Evolutionary conservation across 2,797 vertebrate species (phyloP).

Genomic region (Alca torda): DNA sequence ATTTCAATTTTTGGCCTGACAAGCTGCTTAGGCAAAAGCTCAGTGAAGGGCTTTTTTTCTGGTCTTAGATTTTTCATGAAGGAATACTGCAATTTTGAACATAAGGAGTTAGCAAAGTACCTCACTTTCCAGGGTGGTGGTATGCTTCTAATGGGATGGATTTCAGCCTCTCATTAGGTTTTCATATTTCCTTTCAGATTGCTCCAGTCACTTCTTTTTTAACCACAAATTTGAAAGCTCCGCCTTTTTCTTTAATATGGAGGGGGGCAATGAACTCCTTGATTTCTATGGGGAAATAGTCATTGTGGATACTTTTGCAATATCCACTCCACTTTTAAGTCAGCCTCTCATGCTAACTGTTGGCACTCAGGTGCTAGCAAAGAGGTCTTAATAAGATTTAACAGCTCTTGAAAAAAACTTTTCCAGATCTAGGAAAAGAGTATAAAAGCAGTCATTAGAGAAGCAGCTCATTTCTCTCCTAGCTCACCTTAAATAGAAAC

Average conservation of each 20-base stretch:
- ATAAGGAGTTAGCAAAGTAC: background rate
- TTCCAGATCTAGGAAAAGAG: background rate
- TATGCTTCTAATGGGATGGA: background rate
- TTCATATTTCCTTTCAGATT: background rate
- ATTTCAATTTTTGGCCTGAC: background rate
- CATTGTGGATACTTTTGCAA: background rate
- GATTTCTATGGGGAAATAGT: background rate
- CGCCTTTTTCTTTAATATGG: background rate
- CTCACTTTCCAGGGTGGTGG: background rate
- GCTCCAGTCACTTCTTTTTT: background rate
- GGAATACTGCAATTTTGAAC: background rate
- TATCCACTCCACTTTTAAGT: background rate
- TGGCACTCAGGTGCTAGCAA: background rate
- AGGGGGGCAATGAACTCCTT: background rate
- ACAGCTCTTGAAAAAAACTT: background rate
- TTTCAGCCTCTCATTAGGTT: background rate
- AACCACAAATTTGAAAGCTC: background rate
- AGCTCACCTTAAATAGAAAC: background rate
- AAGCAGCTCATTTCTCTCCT: background rate
- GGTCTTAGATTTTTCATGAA: background rate
- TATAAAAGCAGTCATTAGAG: background rate
- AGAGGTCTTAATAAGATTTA: background rate
- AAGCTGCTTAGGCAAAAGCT: background rate
- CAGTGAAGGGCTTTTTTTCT: background rate
- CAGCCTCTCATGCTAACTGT: background rate